A percentile compares a stretch with the other conserved stretches of the same genome.
Evolutionary conservation across 2,113 vertebrate species (phyloP).

Genomic region (Vulpes lagopus): DNA sequence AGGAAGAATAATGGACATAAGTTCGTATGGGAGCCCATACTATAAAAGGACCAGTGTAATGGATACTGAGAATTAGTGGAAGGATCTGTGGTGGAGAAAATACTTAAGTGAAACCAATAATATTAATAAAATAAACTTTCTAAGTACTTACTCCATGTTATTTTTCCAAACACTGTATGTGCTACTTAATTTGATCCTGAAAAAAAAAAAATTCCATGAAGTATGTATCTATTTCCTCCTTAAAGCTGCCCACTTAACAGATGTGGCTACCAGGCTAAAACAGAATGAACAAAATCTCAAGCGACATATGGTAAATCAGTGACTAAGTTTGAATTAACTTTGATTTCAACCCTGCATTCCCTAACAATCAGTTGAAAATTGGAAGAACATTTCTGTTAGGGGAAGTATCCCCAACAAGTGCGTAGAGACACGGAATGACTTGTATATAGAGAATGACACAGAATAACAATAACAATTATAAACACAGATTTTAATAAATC

Average conservation of each 20-base stretch:
- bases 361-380: background rate
- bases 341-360: background rate
- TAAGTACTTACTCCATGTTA: background rate
- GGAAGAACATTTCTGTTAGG: background rate
- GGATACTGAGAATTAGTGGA: background rate
- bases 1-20: too few relatives aligned
- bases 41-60: background rate
- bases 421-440: background rate
- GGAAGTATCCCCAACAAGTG: background rate
- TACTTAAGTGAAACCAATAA: background rate
- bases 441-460: background rate
- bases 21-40: rapidly evolving
- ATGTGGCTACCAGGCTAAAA: background rate
- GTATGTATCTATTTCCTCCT: background rate
- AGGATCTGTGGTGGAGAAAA: background rate
- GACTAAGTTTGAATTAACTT: background rate
- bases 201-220: background rate
- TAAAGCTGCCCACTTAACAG: background rate
- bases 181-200: background rate
- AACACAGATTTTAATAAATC: background rate
- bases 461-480: background rate
- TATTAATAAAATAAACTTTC: conserved; percentile 1
- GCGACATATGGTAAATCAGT: background rate
- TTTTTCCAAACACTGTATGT: background rate
- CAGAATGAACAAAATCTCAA: conserved; percentile 4